phyloP scores from a whole-genome alignment of 2,113 vertebrate genomes.

The Oncorhynchus gorbuscha region DNA sequence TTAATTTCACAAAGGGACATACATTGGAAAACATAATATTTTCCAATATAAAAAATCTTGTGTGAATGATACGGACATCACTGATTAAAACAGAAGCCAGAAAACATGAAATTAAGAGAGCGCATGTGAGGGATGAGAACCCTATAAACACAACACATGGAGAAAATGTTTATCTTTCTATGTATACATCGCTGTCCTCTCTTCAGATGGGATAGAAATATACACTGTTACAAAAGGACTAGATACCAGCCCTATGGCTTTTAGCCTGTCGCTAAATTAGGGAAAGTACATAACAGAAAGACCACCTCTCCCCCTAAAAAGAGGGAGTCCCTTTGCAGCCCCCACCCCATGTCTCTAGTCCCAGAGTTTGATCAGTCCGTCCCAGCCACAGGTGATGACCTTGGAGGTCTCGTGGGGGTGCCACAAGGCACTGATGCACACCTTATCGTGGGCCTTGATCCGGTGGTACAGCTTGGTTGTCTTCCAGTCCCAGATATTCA shows the following conservation, averaged over 20 bases:
- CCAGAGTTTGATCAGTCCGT: conserved; percentile 97
- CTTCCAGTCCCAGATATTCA: conserved; percentile 99
- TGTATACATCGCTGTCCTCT: conserved; percentile 18
- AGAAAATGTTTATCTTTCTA: conserved; percentile 30
- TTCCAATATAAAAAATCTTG: conserved; percentile 5
- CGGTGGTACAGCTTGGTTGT: conserved; percentile 98
- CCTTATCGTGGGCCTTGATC: conserved; percentile 97
- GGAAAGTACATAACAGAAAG: not conserved
- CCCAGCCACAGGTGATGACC: conserved; percentile 98
- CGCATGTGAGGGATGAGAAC: not conserved
- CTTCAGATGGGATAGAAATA: conserved; percentile 30
- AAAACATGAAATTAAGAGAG: conserved; percentile 6
- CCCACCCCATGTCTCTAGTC: conserved; percentile 69
- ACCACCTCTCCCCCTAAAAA: not conserved
- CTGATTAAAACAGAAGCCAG: conserved; percentile 19
- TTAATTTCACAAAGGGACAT: conserved; percentile 61
- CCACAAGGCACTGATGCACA: conserved; percentile 97
- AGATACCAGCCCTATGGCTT: conserved; percentile 75
- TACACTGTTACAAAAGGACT: conserved; percentile 61
- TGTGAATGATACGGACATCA: conserved; percentile 8
- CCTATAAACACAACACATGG: conserved; percentile 3
- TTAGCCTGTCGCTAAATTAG: not conserved
- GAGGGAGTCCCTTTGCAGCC: not conserved
- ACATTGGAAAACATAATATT: conserved; percentile 11
- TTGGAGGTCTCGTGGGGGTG: conserved; percentile 98